phyloP scores from a whole-genome alignment of 2,888 invertebrate species.

The Drosophila ezoana region DNA sequence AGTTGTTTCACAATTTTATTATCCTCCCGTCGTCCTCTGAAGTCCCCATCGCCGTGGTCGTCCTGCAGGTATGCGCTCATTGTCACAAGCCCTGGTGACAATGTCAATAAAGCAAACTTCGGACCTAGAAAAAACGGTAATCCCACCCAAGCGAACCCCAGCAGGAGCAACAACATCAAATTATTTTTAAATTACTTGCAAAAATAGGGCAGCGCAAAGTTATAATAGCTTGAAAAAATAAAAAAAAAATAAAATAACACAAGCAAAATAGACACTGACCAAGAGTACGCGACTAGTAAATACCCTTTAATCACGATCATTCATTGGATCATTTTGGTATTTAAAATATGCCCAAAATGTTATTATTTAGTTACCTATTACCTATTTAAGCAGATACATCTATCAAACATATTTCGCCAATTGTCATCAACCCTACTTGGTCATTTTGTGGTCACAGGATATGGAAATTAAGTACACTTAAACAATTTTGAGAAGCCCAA shows the following conservation, averaged over 20 bases:
- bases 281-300: background rate
- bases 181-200: constrained; percentile 76
- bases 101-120: constrained; percentile 79
- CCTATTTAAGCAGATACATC: too few relatives aligned
- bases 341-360: too few relatives aligned
- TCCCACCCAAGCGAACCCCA: constrained; percentile 10
- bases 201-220: constrained; percentile 64
- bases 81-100: constrained; percentile 68
- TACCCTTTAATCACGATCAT: background rate
- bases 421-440: too few relatives aligned
- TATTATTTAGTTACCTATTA: too few relatives aligned
- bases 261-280: background rate
- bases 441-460: background rate
- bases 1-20: constrained; percentile 79
- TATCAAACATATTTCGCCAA: too few relatives aligned
- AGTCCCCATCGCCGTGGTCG: constrained; percentile 15
- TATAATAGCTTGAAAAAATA: constrained; percentile 42
- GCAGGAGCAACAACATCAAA: constrained; percentile 49
- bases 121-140: constrained; percentile 32
- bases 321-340: background rate
- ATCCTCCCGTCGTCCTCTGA: constrained; percentile 48
- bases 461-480: background rate
- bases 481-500: background rate
- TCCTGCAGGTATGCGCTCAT: constrained; percentile 60
- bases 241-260: constrained; percentile 23